Evolutionary conservation across 2,888 invertebrate species (phyloP), one percentile per base, ranked within the genome.

Genomic region (Eristalis pertinax): DNA sequence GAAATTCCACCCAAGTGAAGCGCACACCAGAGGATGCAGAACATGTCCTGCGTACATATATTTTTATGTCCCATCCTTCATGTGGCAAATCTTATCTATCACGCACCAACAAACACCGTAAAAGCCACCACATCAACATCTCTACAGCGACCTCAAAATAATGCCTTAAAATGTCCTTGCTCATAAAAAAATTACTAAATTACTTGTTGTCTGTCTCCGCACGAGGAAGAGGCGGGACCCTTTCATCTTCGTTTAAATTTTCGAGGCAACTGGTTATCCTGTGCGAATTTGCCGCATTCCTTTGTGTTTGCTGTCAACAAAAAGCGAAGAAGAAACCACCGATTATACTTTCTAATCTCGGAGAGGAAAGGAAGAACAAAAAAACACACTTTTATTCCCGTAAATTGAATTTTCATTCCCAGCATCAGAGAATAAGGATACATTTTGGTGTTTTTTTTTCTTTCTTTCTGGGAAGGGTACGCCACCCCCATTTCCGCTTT

Each of bases 371-470:
- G 29, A 41, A 35, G 15, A 1, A 67, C 58, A 13, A 65, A 63
- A 73, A 80, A 64, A 58, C 43, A 75, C 64, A 43, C 43, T 69
- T 70, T 74, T 68, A 56, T 78, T 70, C 62, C 35, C 43, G 68
- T 75, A 86, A 86, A 86, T 86, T 86, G 82, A 86, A 86, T 86
- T 86, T 82, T 82, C 58, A 82, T 86, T 86, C 78, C 41, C 50
- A 50, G 50, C 50, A 19, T 50, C 50, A 50, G 50, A 81, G n/a
- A 56, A 64, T 68, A 64, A 29, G 80, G 80, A 56, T 74, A 85
- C 26, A 2, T 26, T 26, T 26, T 26, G 1, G 26, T 1, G 1
- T 26, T 26, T 26, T 26, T 74, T 69, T 74, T 77, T 24, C 67
- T 32, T 62, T 63, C 58, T 78, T 72, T 67, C 11, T 32, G 26